A percentile compares a stretch with the other conserved stretches of the same genome.
Conservation (phyloP, 2,113 vertebrate genomes). For the Daphoenositta chrysoptera region DNA sequence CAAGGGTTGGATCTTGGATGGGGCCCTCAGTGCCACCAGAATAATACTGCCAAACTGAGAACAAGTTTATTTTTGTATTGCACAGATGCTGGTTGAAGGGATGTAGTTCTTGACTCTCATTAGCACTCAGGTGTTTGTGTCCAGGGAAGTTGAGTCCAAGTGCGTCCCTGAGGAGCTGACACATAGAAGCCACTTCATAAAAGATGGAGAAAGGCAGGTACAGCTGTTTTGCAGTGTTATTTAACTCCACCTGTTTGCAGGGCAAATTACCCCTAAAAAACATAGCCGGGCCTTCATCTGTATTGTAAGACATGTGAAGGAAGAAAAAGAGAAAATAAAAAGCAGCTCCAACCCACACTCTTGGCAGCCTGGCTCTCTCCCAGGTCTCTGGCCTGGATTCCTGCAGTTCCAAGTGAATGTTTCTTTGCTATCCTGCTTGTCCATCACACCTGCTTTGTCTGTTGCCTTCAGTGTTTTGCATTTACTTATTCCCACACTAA, state of each 20-base stretch:
- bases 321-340: not conserved
- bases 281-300: not conserved
- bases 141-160: not conserved
- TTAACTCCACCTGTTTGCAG: not conserved
- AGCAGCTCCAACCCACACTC: not conserved
- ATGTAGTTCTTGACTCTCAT: not conserved
- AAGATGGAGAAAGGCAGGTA: not conserved
- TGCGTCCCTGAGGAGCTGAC: not conserved
- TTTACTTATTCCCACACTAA: not conserved
- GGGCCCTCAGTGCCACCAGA: not conserved
- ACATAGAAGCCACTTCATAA: accelerated
- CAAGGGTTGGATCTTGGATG: not conserved
- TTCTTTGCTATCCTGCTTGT: not conserved
- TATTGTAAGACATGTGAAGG: not conserved
- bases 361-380: not conserved
- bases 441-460: not conserved
- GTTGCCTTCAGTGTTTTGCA: not conserved
- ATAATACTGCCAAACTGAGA: not conserved
- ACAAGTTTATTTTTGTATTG: not conserved
- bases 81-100: not conserved
- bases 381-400: not conserved
- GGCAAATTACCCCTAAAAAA: not conserved
- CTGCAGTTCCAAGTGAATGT: not conserved
- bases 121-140: not conserved
- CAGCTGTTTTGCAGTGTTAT: not conserved